Evolutionary conservation across 2,888 invertebrate genomes (phyloP).

Genomic region (Noctua janthe): DNA sequence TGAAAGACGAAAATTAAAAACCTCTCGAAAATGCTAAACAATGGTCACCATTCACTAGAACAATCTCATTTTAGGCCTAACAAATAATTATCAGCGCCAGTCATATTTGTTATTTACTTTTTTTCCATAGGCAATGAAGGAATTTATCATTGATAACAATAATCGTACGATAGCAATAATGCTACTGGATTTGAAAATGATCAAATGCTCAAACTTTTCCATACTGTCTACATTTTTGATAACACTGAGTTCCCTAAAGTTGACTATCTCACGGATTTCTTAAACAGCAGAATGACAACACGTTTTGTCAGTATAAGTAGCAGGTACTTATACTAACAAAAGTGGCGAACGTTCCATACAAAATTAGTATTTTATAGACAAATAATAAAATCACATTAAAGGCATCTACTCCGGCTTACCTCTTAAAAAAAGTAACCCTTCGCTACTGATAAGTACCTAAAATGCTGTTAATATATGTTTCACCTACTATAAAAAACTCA

Average conservation of each 20-base stretch:
- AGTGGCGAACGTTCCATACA: too few relatives aligned
- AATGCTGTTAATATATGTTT: neutral
- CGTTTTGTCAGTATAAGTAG: neutral
- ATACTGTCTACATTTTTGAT: conserved; percentile 19
- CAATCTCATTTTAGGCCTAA: conserved; percentile 1
- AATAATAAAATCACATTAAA: too few relatives aligned
- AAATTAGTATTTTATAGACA: too few relatives aligned
- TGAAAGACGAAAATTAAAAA: neutral
- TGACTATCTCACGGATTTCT: neutral
- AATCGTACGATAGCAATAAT: conserved; percentile 31
- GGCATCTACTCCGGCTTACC: too few relatives aligned
- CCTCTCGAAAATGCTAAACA: neutral
- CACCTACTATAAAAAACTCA: neutral
- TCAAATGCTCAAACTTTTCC: conserved; percentile 11
- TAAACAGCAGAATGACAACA: conserved; percentile 1
- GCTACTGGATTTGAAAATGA: conserved; percentile 26
- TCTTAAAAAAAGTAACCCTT: too few relatives aligned
- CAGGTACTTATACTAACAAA: too few relatives aligned
- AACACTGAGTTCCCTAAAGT: conserved; percentile 7
- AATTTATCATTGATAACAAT: conserved; percentile 36
- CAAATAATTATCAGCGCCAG: neutral
- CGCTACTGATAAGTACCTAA: neutral
- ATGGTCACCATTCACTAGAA: neutral
- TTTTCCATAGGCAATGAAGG: conserved; percentile 1
- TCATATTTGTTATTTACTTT: conserved; percentile 9